Percentiles rank a stretch among this genome's conserved stretches.
Conservation (phyloP, 2,113 vertebrate species). For the Girardinichthys multiradiatus region DNA sequence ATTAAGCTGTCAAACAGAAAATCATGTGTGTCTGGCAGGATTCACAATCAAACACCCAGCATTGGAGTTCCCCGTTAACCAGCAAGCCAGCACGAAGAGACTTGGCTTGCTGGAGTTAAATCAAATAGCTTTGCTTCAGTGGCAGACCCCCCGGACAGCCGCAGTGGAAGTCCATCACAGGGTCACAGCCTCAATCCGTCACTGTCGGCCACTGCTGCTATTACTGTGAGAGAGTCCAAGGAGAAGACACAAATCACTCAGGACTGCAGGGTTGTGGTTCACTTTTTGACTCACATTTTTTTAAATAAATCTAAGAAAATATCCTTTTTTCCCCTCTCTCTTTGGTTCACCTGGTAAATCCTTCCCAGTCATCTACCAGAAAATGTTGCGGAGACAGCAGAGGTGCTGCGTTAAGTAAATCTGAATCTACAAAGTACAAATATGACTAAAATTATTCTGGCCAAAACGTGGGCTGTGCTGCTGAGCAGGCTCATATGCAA, state of each 20-base stretch:
- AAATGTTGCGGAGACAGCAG: neutral
- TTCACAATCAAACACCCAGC: constrained; percentile 3
- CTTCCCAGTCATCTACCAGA: neutral
- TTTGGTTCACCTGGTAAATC: constrained; percentile 20
- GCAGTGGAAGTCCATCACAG: constrained; percentile 65
- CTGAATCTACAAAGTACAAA: neutral
- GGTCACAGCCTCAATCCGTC: constrained; percentile 71
- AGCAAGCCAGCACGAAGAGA: neutral
- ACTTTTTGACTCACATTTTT: constrained; percentile 26
- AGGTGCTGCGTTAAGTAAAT: constrained; percentile 8
- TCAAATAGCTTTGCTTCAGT: constrained; percentile 45
- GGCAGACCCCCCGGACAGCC: constrained; percentile 48
- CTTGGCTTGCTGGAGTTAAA: constrained; percentile 36
- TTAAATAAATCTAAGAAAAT: constrained; percentile 23
- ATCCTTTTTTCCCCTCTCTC: neutral
- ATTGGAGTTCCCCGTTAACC: constrained; percentile 26
- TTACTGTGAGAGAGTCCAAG: constrained; percentile 42
- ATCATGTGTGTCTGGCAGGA: neutral
- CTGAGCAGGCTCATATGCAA: neutral
- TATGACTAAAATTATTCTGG: constrained; percentile 11
- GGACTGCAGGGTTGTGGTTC: constrained; percentile 21
- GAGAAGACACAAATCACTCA: constrained; percentile 46
- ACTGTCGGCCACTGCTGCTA: constrained; percentile 50
- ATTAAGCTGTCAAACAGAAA: constrained; percentile 13
- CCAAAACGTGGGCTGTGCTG: constrained; percentile 1